Conservation (phyloP, 2,888 invertebrate genomes). For the Drosophila putrida region DNA sequence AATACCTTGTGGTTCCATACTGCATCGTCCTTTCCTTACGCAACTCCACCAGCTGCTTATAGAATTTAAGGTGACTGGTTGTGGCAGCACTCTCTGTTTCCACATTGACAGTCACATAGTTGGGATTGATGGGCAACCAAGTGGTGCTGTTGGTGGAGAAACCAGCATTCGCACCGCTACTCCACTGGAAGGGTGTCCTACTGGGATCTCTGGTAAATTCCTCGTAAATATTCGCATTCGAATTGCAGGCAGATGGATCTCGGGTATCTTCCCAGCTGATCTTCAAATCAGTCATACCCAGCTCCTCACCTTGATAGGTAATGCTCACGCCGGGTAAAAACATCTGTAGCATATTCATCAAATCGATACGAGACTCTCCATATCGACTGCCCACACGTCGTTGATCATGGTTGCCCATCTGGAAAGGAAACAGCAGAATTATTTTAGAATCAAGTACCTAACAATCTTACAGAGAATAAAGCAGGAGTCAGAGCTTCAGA, state of each 20-base stretch:
- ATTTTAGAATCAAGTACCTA: no score
- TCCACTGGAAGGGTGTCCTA: constrained; percentile 89
- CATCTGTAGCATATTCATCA: constrained; percentile 91
- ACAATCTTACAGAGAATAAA: no score
- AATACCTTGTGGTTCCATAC: constrained; percentile 70
- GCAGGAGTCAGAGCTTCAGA: neutral
- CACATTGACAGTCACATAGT: constrained; percentile 88
- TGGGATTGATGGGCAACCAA: constrained; percentile 86
- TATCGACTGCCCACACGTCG: constrained; percentile 88
- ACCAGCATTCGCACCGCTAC: constrained; percentile 83
- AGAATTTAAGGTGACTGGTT: constrained; percentile 88
- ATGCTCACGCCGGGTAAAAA: constrained; percentile 89
- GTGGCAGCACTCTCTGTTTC: constrained; percentile 84
- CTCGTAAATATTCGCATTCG: constrained; percentile 87
- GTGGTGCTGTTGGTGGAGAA: constrained; percentile 81
- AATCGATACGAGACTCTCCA: constrained; percentile 89
- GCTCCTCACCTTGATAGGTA: constrained; percentile 85
- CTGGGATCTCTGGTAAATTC: constrained; percentile 88
- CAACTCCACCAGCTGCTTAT: constrained; percentile 86
- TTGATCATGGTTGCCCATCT: constrained; percentile 91
- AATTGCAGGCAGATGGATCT: constrained; percentile 87
- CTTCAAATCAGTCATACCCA: constrained; percentile 85
- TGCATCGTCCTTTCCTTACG: constrained; percentile 77
- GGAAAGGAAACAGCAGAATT: neutral
- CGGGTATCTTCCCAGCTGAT: constrained; percentile 87